These are phyloP conservation scores for Linyphia triangularis DNA, from an alignment of 2,888 invertebrate genomes.

Conservation along the genomic window DNA sequence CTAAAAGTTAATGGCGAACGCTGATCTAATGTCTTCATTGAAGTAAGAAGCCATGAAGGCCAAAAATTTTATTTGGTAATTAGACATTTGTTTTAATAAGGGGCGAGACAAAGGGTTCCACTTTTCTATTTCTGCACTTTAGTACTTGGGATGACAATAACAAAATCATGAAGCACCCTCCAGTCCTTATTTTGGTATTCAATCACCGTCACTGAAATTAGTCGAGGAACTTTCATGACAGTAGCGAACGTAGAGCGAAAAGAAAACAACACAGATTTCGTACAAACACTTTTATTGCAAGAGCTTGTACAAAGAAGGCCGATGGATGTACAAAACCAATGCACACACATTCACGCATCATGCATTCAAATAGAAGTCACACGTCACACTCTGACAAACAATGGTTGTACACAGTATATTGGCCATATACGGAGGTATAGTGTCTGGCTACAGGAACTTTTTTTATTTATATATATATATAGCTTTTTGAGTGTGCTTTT, in stretches of 20 bases:
- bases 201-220: not conserved
- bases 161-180: not conserved
- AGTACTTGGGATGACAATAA: not conserved
- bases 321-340: slow-evolving; percentile 75
- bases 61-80: too few relatives aligned
- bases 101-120: too few relatives aligned
- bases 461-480: too few relatives aligned
- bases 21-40: too few relatives aligned
- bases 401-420: slow-evolving; percentile 74
- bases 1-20: too few relatives aligned
- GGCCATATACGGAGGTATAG: slow-evolving; percentile 75
- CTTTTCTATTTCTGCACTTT: not conserved
- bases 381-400: slow-evolving; percentile 57
- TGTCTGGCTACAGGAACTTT: slow-evolving; percentile 66
- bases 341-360: slow-evolving; percentile 68
- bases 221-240: not conserved
- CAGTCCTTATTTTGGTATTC: not conserved
- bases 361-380: slow-evolving; percentile 44
- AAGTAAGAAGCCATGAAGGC: too few relatives aligned
- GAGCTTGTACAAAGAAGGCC: slow-evolving; percentile 75
- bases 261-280: slow-evolving; percentile 18
- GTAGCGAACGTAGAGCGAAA: not conserved
- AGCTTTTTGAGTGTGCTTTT: slow-evolving; percentile 47
- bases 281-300: slow-evolving; percentile 76
- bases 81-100: too few relatives aligned